phyloP scores from a whole-genome alignment of 2,888 invertebrate species.

The Tipula helvola region DNA sequence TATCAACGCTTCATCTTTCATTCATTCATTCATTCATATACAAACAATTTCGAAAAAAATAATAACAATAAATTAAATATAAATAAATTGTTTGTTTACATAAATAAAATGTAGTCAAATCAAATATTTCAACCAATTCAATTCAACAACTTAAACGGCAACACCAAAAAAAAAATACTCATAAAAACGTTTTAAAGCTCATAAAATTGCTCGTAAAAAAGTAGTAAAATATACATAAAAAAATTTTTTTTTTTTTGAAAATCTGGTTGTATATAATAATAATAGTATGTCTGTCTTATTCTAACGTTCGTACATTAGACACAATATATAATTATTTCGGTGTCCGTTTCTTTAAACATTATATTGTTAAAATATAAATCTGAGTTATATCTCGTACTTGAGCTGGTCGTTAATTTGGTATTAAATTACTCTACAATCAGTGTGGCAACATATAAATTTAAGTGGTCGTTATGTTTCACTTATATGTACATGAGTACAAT shows the following conservation, averaged over 20 bases:
- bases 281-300: not conserved
- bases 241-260: not conserved
- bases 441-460: not conserved
- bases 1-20: not conserved
- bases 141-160: not conserved
- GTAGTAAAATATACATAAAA: constrained; percentile 8
- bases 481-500: not conserved
- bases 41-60: not conserved
- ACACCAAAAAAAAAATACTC: not conserved
- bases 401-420: not conserved
- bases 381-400: not conserved
- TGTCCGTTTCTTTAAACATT: not conserved
- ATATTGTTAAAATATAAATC: not conserved
- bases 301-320: not conserved
- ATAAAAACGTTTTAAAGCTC: constrained; percentile 10
- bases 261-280: not conserved
- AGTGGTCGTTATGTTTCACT: not conserved
- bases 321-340: not conserved
- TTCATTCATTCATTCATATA: not conserved
- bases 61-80: constrained; percentile 4
- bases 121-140: constrained; percentile 4
- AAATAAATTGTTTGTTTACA: not conserved
- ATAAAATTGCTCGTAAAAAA: constrained; percentile 11
- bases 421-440: not conserved
- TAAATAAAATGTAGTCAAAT: not conserved